Evolutionary conservation across 2,888 invertebrate species (phyloP).

Genomic region (Ophion ventricosus): DNA sequence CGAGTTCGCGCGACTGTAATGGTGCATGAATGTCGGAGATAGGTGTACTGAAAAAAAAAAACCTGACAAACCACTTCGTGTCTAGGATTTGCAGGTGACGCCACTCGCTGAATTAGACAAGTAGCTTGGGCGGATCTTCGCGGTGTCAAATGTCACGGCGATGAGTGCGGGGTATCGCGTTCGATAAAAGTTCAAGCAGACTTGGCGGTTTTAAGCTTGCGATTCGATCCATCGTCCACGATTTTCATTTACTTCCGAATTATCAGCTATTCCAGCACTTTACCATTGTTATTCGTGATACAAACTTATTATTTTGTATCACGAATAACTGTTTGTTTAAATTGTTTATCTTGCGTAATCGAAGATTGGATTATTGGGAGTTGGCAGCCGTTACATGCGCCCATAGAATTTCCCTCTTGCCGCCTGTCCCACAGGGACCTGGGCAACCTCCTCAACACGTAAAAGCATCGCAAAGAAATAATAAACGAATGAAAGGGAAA

Average conservation of each 20-base stretch:
- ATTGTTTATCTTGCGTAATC: too few relatives aligned
- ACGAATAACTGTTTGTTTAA: too few relatives aligned
- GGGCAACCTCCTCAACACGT: neutral
- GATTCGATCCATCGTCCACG: neutral
- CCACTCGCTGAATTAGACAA: constrained; percentile 61
- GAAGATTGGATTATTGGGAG: too few relatives aligned
- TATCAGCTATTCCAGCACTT: neutral
- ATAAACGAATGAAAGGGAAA: neutral
- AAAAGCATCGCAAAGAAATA: neutral
- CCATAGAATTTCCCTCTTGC: too few relatives aligned
- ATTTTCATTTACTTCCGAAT: constrained; percentile 2
- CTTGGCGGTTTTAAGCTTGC: constrained; percentile 1
- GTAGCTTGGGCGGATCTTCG: constrained; percentile 38
- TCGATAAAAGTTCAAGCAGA: constrained; percentile 42
- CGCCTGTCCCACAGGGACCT: too few relatives aligned
- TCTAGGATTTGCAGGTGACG: constrained; percentile 66
- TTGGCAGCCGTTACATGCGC: too few relatives aligned
- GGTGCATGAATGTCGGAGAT: constrained; percentile 46
- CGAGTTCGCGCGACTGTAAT: constrained; percentile 39
- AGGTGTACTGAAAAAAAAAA: constrained; percentile 56
- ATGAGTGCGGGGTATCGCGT: constrained; percentile 42
- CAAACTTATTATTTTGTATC: neutral
- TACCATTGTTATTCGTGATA: neutral
- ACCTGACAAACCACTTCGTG: constrained; percentile 66
- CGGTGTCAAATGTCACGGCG: constrained; percentile 69